A percentile compares a stretch with the other conserved stretches of the same genome.
These are phyloP conservation scores for Drosophila macrospina DNA, from an alignment of 2,888 invertebrate genomes.

Conservation along the genomic window DNA sequence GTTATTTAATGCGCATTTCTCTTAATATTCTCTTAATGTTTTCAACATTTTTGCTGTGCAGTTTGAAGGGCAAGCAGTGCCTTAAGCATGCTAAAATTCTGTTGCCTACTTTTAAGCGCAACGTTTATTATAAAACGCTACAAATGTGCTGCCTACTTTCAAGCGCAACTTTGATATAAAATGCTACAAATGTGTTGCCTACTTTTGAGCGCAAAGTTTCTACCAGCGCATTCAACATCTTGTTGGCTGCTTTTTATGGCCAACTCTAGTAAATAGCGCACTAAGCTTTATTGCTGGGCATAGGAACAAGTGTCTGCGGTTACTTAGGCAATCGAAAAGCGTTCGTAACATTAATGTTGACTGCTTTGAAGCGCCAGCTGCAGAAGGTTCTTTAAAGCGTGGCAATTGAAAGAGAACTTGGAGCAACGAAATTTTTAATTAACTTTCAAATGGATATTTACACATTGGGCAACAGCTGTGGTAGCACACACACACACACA, in stretches of 20 bases:
- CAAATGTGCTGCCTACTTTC: too few relatives aligned
- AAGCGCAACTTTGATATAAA: too few relatives aligned
- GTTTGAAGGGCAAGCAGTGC: too few relatives aligned
- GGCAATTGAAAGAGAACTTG: slow-evolving; percentile 14
- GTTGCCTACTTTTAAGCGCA: too few relatives aligned
- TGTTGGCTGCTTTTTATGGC: slow-evolving; percentile 17
- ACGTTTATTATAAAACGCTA: too few relatives aligned
- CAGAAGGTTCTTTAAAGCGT: neutral
- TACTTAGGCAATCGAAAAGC: slow-evolving; percentile 18
- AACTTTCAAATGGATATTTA: slow-evolving; percentile 42
- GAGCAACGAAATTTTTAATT: slow-evolving; percentile 39
- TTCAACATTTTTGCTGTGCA: too few relatives aligned
- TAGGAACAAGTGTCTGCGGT: slow-evolving; percentile 13
- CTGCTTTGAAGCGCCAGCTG: neutral
- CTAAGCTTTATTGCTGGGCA: slow-evolving; percentile 16
- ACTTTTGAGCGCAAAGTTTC: neutral
- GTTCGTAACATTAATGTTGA: slow-evolving; percentile 7
- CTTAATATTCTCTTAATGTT: too few relatives aligned
- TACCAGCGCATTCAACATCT: neutral
- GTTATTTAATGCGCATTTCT: too few relatives aligned
- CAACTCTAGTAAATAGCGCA: neutral
- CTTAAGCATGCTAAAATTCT: too few relatives aligned
- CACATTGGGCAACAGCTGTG: slow-evolving; percentile 38
- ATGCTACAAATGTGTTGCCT: neutral
- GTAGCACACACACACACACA: slow-evolving; percentile 1